Conservation (phyloP, 2,797 vertebrate genomes). For the Phaenicophaeus curvirostris region DNA sequence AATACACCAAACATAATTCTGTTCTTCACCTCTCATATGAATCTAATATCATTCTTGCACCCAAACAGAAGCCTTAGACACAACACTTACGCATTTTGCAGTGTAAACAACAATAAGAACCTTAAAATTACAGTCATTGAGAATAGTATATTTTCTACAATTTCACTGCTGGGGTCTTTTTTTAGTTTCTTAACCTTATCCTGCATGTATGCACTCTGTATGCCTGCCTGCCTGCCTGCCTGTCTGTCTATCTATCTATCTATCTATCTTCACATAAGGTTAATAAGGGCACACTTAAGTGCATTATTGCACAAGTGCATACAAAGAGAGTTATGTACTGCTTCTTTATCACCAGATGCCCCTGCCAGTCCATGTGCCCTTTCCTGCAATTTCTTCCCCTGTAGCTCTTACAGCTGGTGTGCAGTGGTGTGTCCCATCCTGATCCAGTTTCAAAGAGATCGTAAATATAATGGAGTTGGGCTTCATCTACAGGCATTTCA, state of each 20-base stretch:
- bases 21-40: not conserved
- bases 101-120: not conserved
- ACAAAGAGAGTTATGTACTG: fast-evolving
- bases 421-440: not conserved
- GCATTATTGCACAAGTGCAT: too few species aligned
- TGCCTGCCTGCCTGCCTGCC: not conserved
- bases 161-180: not conserved
- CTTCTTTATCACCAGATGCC: not conserved
- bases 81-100: not conserved
- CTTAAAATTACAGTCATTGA: not conserved
- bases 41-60: not conserved
- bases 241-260: not conserved
- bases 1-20: not conserved
- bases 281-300: not conserved
- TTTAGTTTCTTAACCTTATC: not conserved
- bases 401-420: not conserved
- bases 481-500: not conserved
- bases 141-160: not conserved
- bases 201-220: not conserved
- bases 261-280: not conserved
- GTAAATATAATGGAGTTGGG: not conserved
- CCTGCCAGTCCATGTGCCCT: not conserved
- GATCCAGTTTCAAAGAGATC: not conserved
- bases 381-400: not conserved
- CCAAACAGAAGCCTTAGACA: conserved; percentile 27